phyloP scores from a whole-genome alignment of 2,113 vertebrate species.

The Hoplias malabaricus region DNA sequence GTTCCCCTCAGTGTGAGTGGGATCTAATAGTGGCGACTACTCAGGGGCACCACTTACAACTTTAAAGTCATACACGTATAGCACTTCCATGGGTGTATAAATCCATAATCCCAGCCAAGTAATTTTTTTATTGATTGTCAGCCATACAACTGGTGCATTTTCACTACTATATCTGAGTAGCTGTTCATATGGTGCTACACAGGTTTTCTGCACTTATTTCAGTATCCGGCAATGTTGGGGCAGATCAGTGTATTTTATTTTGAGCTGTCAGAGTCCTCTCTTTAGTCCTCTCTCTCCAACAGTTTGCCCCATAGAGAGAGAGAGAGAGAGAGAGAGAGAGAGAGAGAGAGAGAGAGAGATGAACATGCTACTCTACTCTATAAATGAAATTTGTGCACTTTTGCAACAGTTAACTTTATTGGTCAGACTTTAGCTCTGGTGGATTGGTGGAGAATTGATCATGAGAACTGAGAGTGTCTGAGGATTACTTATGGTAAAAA shows the following conservation, averaged over 20 bases:
- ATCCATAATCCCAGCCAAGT: neutral
- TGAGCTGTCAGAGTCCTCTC: constrained; percentile 27
- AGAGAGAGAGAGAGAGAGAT: neutral
- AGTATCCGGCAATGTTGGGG: constrained; percentile 31
- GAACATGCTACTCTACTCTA: neutral
- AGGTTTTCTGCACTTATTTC: constrained; percentile 30
- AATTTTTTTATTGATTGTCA: neutral
- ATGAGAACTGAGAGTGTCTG: constrained; percentile 58
- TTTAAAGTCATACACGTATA: constrained; percentile 19
- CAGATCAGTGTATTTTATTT: constrained; percentile 33
- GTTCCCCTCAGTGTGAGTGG: constrained; percentile 9
- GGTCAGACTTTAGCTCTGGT: constrained; percentile 33
- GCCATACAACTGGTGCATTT: neutral
- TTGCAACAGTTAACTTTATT: constrained; percentile 12
- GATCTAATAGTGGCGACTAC: constrained; percentile 59
- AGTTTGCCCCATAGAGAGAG: neutral
- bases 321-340: constrained; percentile 11
- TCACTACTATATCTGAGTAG: neutral
- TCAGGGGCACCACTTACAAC: constrained; percentile 31
- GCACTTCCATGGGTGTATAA: neutral
- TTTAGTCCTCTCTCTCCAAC: no score
- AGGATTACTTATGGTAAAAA: constrained; percentile 73
- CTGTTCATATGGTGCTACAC: no score
- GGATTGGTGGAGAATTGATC: constrained; percentile 48
- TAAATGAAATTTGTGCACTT: constrained; percentile 10